phyloP scores from a whole-genome alignment of 2,888 invertebrate genomes.

The Chaetogeoica ovagalla region DNA sequence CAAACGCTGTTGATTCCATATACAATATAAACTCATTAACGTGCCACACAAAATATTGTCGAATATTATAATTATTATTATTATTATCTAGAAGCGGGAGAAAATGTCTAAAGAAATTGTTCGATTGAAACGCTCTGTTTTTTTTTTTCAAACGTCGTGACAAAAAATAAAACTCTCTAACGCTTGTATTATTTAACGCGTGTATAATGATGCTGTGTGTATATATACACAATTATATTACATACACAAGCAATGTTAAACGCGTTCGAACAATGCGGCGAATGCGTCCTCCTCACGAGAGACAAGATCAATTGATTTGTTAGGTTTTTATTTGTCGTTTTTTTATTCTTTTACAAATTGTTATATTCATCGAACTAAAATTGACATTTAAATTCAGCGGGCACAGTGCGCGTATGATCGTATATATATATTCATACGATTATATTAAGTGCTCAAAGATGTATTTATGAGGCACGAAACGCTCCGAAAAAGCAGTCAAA shows the following conservation, averaged over 20 bases:
- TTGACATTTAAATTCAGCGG: neutral
- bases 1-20: neutral
- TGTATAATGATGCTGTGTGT: too few relatives aligned
- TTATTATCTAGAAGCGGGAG: neutral
- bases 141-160: neutral
- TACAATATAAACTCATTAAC: constrained; percentile 47
- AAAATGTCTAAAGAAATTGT: constrained; percentile 18
- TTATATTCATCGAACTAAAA: neutral
- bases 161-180: neutral
- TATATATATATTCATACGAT: neutral
- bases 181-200: too few relatives aligned
- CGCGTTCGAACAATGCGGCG: neutral
- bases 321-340: neutral
- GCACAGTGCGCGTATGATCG: neutral
- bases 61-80: neutral
- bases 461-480: too few relatives aligned
- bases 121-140: neutral
- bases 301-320: constrained; percentile 19
- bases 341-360: constrained; percentile 15
- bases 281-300: neutral
- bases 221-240: too few relatives aligned
- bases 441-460: neutral
- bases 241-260: neutral
- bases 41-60: neutral
- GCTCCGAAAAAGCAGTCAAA: too few relatives aligned